These are phyloP conservation scores for Channa argus DNA, from an alignment of 2,113 vertebrate species.

Conservation along the genomic window DNA sequence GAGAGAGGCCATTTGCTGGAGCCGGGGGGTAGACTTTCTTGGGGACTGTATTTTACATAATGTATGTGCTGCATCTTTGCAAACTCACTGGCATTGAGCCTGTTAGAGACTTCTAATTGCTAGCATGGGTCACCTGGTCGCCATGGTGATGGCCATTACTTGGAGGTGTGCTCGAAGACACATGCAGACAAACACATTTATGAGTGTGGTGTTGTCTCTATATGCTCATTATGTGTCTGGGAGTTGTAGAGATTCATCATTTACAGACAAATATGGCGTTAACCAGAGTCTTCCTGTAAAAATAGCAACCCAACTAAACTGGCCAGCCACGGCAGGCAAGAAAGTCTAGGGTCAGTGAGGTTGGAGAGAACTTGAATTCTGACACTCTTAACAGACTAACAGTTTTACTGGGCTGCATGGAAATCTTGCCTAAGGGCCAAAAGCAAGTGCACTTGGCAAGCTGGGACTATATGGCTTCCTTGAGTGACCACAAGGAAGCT, in stretches of 20 bases:
- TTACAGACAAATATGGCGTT: slow-evolving; percentile 15
- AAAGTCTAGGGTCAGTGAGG: slow-evolving; percentile 12
- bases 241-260: slow-evolving; percentile 39
- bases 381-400: slow-evolving; percentile 18
- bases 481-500: slow-evolving; percentile 4
- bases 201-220: not conserved
- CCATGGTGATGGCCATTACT: slow-evolving; percentile 71
- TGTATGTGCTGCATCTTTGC: slow-evolving; percentile 65
- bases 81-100: slow-evolving; percentile 38
- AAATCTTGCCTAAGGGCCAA: slow-evolving; percentile 37
- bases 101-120: slow-evolving; percentile 77
- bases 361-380: slow-evolving; percentile 11
- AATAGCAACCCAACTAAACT: slow-evolving; percentile 30
- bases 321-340: slow-evolving; percentile 13
- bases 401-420: slow-evolving; percentile 5
- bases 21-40: slow-evolving; percentile 49
- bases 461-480: not conserved
- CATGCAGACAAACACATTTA: slow-evolving; percentile 13
- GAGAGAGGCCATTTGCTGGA: slow-evolving; percentile 30
- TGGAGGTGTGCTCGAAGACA: slow-evolving; percentile 41
- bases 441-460: slow-evolving; percentile 21
- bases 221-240: slow-evolving; percentile 56
- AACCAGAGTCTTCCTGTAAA: slow-evolving; percentile 11
- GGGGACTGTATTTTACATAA: slow-evolving; percentile 74
- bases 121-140: slow-evolving; percentile 77